Evolutionary conservation across 37 sponge, comb jelly and placozoan species (phyloP), one percentile per base, ranked within the genome.

Genomic region (Theonella swinhoei): DNA sequence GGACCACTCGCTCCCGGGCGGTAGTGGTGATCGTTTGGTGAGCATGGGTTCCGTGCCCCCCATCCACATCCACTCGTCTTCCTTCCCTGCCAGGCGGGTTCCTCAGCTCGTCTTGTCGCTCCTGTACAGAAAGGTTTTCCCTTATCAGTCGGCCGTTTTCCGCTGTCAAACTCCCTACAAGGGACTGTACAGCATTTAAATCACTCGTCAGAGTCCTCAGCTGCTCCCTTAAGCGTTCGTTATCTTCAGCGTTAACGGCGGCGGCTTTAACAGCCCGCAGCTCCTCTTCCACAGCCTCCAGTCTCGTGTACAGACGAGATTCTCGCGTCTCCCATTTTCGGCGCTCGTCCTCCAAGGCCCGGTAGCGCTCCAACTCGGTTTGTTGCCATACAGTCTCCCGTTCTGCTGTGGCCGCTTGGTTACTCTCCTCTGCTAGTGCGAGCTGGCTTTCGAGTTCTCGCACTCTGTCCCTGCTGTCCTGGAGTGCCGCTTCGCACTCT

Each of bases 281-380:
- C 8, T 25, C 43, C 54, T 42, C 25, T 39, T 25, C 17, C 30
- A 23, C 31, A 67, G 14, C 31, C 5, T 67, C 68, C 43, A 79
- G 26, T 37, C 59, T 61, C 28, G 65, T 78, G 0, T 24, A 34
- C 28, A 76, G 36, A 17, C 76, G 33, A 1, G 33, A 8, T 24
- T 84, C 85, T 28, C 78, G 31, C n/a, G 70, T 60, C 58, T 85
- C 85, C 76, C 76, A 64, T 40, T 84, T 84, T 26, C n/a, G 20
- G 7, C 71, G 86, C 58, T 85, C 72, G 1, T 33, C 62, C 22
- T 77, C 86, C 2, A 85, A 9, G 24, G 41, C 40, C 19, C 77
- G 42, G 36, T 76, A 76, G 3, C 70, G 70, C 23, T 65, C 36
- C 32, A 84, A 25, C 36, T 42, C 61, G 23, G 78, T 77, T n/a